Evolutionary conservation across 2,797 vertebrate genomes (phyloP).

Genomic region (Neomorphus geoffroyi): DNA sequence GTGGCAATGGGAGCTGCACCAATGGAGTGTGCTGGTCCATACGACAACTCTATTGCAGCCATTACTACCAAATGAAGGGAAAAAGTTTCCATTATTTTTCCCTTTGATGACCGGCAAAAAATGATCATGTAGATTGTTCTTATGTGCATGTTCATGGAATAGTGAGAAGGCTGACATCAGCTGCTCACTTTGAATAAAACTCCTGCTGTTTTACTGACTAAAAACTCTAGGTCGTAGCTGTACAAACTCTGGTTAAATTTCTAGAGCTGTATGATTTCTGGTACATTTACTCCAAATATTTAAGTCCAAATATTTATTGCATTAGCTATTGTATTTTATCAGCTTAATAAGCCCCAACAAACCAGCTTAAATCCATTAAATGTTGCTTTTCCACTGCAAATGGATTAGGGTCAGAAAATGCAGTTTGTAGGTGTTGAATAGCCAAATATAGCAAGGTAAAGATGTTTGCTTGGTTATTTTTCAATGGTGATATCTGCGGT

Average conservation of each 20-base stretch:
- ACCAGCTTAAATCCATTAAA: not conserved
- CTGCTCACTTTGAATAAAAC: not conserved
- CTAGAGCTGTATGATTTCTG: not conserved
- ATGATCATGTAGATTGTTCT: not conserved
- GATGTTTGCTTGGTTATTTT: not conserved
- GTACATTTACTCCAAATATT: not conserved
- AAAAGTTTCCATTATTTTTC: not conserved
- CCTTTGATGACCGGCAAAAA: not conserved
- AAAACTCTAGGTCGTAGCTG: fast-evolving
- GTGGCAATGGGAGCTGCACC: not conserved
- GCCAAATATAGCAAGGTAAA: not conserved
- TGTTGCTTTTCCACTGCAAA: not conserved
- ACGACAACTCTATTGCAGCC: fast-evolving
- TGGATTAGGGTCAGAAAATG: not conserved
- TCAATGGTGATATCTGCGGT: not conserved
- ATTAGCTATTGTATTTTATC: not conserved
- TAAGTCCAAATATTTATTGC: not conserved
- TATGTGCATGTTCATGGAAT: fast-evolving
- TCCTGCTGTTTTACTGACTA: not conserved
- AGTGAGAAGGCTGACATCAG: not conserved
- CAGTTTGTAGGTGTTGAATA: not conserved
- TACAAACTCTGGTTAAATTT: not conserved
- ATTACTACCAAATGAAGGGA: not conserved
- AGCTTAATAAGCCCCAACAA: not conserved
- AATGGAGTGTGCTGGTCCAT: fast-evolving